Evolutionary conservation across 2,113 vertebrate species (phyloP).

Genomic region (Tragelaphus strepsiceros): DNA sequence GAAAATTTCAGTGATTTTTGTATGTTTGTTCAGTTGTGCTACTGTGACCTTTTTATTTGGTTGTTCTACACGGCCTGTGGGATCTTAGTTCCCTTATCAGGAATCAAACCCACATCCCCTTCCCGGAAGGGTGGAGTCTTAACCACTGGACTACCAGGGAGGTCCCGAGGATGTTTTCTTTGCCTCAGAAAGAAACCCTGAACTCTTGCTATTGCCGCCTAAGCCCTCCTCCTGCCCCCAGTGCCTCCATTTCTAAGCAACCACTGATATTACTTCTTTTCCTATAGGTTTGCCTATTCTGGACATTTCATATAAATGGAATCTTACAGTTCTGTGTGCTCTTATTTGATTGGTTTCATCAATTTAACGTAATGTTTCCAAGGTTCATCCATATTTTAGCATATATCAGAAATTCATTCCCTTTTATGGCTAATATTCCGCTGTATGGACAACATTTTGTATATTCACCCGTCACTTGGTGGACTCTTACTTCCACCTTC

Average conservation of each 20-base stretch:
- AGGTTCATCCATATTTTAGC: not conserved
- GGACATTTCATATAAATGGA: not conserved
- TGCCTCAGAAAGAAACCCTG: not conserved
- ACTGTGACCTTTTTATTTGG: not conserved
- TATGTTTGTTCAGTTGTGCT: too few relatives aligned
- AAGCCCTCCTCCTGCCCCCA: not conserved
- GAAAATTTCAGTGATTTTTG: not conserved
- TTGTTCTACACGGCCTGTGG: not conserved
- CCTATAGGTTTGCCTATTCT: not conserved
- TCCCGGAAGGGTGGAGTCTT: not conserved
- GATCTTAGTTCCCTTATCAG: not conserved
- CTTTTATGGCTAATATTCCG: not conserved
- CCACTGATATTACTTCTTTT: not conserved
- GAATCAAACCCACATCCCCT: not conserved
- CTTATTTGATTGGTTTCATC: not conserved
- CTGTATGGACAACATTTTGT: not conserved
- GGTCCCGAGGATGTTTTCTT: not conserved
- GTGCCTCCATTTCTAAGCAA: not conserved
- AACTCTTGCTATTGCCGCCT: not conserved
- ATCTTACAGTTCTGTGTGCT: not conserved
- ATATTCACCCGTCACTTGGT: not conserved
- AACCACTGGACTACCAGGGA: not conserved
- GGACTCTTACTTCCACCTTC: not conserved
- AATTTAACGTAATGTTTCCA: not conserved
- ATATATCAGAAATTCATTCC: not conserved